These are phyloP conservation scores for Drosophila meridionalis DNA, from an alignment of 2,888 invertebrate genomes.

Conservation along the genomic window DNA sequence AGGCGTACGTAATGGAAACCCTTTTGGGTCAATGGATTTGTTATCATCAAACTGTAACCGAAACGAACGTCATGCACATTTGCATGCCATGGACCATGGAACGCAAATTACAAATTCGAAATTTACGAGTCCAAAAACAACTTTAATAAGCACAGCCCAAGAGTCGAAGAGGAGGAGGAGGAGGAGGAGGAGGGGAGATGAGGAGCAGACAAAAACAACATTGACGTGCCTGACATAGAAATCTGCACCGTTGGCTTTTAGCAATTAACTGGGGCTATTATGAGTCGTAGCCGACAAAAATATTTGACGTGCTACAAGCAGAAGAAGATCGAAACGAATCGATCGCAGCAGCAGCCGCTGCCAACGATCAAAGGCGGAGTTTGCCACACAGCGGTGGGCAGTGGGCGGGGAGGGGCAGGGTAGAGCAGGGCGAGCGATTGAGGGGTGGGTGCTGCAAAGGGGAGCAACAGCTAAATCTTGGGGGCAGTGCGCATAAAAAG, in stretches of 20 bases:
- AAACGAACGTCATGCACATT: constrained; percentile 79
- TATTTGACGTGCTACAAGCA: constrained; percentile 79
- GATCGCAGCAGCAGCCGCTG: constrained; percentile 56
- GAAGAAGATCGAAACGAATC: constrained; percentile 81
- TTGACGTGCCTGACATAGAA: constrained; percentile 79
- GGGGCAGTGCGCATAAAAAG: constrained; percentile 76
- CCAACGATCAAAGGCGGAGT: constrained; percentile 56
- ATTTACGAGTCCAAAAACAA: constrained; percentile 56
- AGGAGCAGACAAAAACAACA: constrained; percentile 23
- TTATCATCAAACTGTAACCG: constrained; percentile 78
- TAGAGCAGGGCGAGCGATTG: background rate
- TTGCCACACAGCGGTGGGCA: constrained; percentile 8
- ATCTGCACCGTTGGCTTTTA: constrained; percentile 81
- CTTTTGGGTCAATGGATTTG: constrained; percentile 79
- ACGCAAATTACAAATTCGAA: constrained; percentile 70
- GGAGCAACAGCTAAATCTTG: constrained; percentile 14
- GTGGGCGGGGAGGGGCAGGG: background rate
- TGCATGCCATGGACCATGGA: constrained; percentile 68
- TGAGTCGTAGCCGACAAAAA: constrained; percentile 61
- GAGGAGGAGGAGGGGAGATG: background rate
- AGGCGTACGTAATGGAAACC: constrained; percentile 67
- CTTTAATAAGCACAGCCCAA: constrained; percentile 63
- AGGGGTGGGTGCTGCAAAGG: background rate
- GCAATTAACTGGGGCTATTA: constrained; percentile 81
- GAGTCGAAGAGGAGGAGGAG: constrained; percentile 3